Evolutionary conservation across 2,113 vertebrate genomes (phyloP).

Genomic region (Grammatotria lemairii): DNA sequence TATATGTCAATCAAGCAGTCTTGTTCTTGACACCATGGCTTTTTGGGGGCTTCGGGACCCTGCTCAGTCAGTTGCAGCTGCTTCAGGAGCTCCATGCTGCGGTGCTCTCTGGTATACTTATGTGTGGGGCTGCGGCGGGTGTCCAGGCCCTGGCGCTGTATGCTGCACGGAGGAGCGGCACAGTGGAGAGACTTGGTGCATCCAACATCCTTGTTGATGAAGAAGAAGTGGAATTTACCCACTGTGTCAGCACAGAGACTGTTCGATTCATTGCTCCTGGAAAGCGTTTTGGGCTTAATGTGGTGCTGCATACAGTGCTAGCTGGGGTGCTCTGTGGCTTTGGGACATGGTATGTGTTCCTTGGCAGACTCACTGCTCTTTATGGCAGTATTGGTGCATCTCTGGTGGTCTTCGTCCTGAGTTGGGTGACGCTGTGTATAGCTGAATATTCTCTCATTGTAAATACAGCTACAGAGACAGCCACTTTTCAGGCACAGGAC

Average conservation of each 20-base stretch:
- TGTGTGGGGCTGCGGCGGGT: constrained; percentile 78
- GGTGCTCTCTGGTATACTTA: constrained; percentile 82
- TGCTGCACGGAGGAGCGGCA: constrained; percentile 73
- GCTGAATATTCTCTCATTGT: constrained; percentile 91
- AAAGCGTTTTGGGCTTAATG: constrained; percentile 85
- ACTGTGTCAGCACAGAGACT: constrained; percentile 87
- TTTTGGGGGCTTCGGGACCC: constrained; percentile 84
- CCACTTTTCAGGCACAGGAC: constrained; percentile 92
- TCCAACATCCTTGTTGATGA: constrained; percentile 86
- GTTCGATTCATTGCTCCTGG: constrained; percentile 90
- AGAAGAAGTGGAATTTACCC: constrained; percentile 92
- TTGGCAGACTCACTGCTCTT: constrained; percentile 78
- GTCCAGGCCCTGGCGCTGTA: constrained; percentile 81
- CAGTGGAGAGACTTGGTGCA: constrained; percentile 79
- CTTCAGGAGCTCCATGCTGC: constrained; percentile 78
- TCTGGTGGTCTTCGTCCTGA: constrained; percentile 80
- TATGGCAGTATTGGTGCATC: constrained; percentile 79
- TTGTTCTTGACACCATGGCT: constrained; percentile 93
- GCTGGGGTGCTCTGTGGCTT: constrained; percentile 86
- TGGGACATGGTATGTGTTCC: constrained; percentile 93
- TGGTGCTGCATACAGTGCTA: constrained; percentile 82
- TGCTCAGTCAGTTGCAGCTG: constrained; percentile 81
- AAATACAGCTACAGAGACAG: constrained; percentile 91
- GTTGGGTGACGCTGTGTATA: constrained; percentile 92
- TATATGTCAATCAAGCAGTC: constrained; percentile 88